phyloP scores from a whole-genome alignment of 2,797 vertebrate species.

The Scolopax bukidnonensis region DNA sequence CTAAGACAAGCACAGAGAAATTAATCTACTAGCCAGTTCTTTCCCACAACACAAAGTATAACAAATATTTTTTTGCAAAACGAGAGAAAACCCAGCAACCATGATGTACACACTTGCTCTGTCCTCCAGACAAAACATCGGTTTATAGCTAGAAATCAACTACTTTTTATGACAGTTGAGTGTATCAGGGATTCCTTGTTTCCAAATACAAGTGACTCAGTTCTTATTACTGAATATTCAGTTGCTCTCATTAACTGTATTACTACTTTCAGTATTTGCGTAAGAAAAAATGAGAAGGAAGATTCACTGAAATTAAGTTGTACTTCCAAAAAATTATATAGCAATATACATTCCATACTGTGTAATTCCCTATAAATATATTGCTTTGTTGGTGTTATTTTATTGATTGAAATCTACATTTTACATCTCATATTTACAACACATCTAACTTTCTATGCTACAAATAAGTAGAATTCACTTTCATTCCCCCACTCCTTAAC shows the following conservation, averaged over 20 bases:
- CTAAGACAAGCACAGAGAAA: constrained; percentile 9
- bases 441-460: neutral
- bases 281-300: neutral
- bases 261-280: neutral
- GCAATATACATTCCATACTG: neutral
- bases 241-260: neutral
- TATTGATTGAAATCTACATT: neutral
- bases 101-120: neutral
- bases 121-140: neutral
- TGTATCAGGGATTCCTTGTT: neutral
- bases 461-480: neutral
- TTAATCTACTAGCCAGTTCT: neutral
- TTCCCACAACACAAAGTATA: neutral
- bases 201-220: neutral
- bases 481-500: neutral
- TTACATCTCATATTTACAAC: neutral
- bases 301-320: neutral
- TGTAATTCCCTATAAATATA: neutral
- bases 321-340: neutral
- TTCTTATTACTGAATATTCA: neutral
- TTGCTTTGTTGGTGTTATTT: neutral
- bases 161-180: neutral
- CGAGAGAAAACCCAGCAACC: neutral
- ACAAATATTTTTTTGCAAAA: neutral
- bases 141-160: neutral